Evolutionary conservation across 2,113 vertebrate species (phyloP), one percentile per base, ranked within the genome.

Genomic region (Montifringilla adamsi): DNA sequence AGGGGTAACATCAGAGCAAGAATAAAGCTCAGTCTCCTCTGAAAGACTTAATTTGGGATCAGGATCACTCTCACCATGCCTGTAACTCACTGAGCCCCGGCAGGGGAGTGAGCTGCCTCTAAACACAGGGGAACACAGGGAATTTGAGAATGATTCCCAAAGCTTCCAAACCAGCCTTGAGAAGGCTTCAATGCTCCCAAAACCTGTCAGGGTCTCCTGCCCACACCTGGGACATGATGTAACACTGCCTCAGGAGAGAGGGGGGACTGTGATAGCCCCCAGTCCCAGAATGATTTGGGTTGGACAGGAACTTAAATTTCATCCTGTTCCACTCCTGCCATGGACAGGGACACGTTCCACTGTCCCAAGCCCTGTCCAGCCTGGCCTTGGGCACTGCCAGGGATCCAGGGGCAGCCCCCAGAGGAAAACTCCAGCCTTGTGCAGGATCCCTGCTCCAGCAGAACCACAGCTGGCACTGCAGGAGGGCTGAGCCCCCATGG

Each of bases 131-230:
- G 58, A 59, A 50, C 41, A 37, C 30, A 5, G 10, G 3, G 23
- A 44, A 41, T 24, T 17, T 12, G 7, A 11, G 5, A 66, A 80
- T 3, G 7, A 50, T 26, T 63, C 58, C 26, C 55, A 92, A 58
- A 80, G 50, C 39, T 75, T 69, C 41, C 35, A 39, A 77, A 62
- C 1, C 12, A 64, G 55, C 15, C 47, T 35, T 35, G 46, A 28
- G 47, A 83, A 85, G 11, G 9, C 9, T 60, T 10, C 35, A 16
- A 4, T 35, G 62, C 9, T 79, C 85, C 28, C 33, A 39, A 12
- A 2, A 0, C 1, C 0, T 3, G 11, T 27, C 8, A 7, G 26
- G 3, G 4, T 22, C 39, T 37, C 33, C 62, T 30, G 37, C 31
- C 33, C 64, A 59, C 30, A 66, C 58, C 44, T 26, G n/a, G 68